phyloP scores from a whole-genome alignment of 2,113 vertebrate genomes.

The Chrysemys picta region DNA sequence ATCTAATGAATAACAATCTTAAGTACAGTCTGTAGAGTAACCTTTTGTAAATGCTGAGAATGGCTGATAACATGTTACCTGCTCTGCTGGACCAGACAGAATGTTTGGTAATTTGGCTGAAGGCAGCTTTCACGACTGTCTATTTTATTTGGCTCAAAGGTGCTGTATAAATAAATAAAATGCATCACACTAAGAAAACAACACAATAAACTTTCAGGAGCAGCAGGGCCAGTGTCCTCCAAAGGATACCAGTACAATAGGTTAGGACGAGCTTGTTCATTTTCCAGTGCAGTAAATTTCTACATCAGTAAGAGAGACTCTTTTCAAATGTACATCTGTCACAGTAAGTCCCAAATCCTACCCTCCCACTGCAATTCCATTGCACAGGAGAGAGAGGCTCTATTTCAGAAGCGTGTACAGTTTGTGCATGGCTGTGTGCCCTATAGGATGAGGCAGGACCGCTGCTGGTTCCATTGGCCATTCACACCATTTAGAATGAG shows the following conservation, averaged over 20 bases:
- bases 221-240: constrained; percentile 13
- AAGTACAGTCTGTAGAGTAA: neutral
- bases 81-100: constrained; percentile 32
- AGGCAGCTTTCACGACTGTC: neutral
- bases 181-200: neutral
- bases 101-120: neutral
- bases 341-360: no score
- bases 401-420: no score
- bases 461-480: no score
- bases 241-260: neutral
- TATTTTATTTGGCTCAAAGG: neutral
- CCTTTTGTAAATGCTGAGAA: neutral
- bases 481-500: no score
- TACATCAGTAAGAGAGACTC: neutral
- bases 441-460: no score
- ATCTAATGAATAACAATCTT: no score
- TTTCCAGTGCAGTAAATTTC: neutral
- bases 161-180: no score
- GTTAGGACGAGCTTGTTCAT: neutral
- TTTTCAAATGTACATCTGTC: neutral
- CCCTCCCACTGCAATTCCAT: no score
- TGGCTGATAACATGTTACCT: neutral
- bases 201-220: neutral
- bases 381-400: no score
- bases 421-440: no score